Percentiles rank a stretch among this genome's conserved stretches.
phyloP scores from a whole-genome alignment of 37 sponge, comb jelly and placozoan genomes.

The Chondrosia reniformis region DNA sequence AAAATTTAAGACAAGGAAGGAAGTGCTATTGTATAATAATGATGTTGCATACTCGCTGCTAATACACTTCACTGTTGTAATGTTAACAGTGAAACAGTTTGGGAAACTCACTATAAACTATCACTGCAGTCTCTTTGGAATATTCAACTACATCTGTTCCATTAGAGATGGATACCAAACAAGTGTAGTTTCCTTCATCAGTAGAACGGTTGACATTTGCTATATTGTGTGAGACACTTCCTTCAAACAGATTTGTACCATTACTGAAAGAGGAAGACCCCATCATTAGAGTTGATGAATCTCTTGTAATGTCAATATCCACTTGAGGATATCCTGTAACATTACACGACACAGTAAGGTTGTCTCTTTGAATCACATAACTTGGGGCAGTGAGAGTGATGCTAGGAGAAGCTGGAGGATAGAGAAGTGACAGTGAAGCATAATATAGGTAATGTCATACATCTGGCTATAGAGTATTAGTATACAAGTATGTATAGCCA shows the following conservation, averaged over 20 bases:
- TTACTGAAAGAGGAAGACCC: neutral
- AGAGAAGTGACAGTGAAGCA: neutral
- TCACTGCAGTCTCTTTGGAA: no score
- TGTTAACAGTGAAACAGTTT: no score
- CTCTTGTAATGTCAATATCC: neutral
- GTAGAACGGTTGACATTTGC: neutral
- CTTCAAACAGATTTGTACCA: neutral
- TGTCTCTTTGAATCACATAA: neutral
- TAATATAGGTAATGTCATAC: neutral
- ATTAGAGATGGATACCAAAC: neutral
- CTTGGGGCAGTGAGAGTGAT: neutral
- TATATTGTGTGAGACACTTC: no score
- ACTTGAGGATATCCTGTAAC: neutral
- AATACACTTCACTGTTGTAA: no score
- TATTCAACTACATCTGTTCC: no score
- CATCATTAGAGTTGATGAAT: neutral
- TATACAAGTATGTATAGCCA: neutral
- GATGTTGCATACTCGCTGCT: no score
- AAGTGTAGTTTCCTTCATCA: slow-evolving; percentile 22
- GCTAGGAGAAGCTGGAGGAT: slow-evolving; percentile 4
- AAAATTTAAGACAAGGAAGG: no score
- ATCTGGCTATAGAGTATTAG: neutral
- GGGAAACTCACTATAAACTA: no score
- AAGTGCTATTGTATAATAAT: no score
- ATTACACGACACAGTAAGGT: slow-evolving; percentile 8